Base-by-base conservation (phyloP, 1,140 invertebrate species). In the Penaeus japonicus region DNA sequence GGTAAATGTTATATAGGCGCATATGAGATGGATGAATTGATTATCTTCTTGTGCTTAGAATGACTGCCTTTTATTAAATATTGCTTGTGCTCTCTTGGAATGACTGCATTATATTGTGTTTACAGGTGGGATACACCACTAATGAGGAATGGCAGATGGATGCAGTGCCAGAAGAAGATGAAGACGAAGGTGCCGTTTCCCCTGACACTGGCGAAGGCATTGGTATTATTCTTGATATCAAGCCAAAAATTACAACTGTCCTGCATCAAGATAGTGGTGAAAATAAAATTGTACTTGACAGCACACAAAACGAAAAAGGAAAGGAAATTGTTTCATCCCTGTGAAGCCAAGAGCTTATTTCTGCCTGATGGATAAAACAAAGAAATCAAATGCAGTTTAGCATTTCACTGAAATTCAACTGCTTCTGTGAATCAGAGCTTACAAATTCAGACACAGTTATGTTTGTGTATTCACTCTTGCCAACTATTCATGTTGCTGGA, bases 161-260 rank as follows among this genome's bases (percentile, higher is more conserved):
- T 55, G 24, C 73, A 39, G 87, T 89, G n/a, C 87, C 87, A 55
- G 87, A 89, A 62, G 87, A 85, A 54, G 86, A 53, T 17, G 79
- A 82, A 27, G 73, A 47, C 57, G 79, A 83, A 35, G 82, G 82
- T 27, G 87, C 81, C n/a, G 57, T 89, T 18, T 89, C 87, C 39
- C 87, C 87, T 70, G 87, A 89, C 57, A 65, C 82, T 27, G 82
- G 87, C 15, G 85, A 87, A 62, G 85, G 85, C 27, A 54, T 84
- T 53, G 87, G 87, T 24, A 89, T 89, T 73, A 59, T 89, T 32
- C 82, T 89, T 0, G 87, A 89, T 62, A 89, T 89, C 77, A 89
- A 89, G 30, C 87, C 87, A 12, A 89, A 89, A 73, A 55, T 54
- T 32, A 59, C 75, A 30, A 70, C 75, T 27, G 77, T 89, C 20